Base-by-base conservation (phyloP, 1,140 invertebrate genomes). In the Platyscapa corneri region DNA sequence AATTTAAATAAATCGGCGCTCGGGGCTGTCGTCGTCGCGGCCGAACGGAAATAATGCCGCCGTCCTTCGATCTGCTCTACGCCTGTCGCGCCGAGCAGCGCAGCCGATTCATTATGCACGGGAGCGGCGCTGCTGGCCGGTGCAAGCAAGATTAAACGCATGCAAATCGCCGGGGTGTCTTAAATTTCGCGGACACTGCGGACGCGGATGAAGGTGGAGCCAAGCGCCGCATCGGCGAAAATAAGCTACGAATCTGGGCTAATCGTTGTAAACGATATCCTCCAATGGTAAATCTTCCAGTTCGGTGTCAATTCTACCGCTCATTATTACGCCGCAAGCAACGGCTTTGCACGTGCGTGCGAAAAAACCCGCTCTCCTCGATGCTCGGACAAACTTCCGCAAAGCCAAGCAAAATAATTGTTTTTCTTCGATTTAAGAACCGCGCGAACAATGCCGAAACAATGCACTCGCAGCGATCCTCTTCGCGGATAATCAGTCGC, bases 1-100 rank as follows among this genome's bases (percentile, higher is more conserved):
- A 83, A 79, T 32, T 78, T 56, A 60, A 83, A 83, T 83, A 86
- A 78, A 83, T 83, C 75, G 80, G 46, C 32, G 27, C 7, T 14
- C 56, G 23, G 10, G 2, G 2, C 14, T 16, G 67, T 16, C 14
- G 20, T 37, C 16, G 18, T 16, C n/a, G 46, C 83, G 14, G 39
- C 39, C 23, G 39, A 30, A 64, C 46, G 37, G 3, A 34, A 18
- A 67, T 39, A 74, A 56, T 30, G 70, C 30, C 34, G 34, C 32
- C 20, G n/a, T n/a, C n/a, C n/a, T n/a, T n/a, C n/a, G 53, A 79
- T 79, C 53, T 32, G 76, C 49, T 64, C 42, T 79, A 42, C 77
- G 23, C 77, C 27, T 76, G 20, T 77, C 10, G 27, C 32, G 14
- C 30, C n/a, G 14, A 34, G 30, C 32, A 67, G 34, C 56, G n/a